A percentile compares a stretch with the other conserved stretches of the same genome.
Evolutionary conservation across 2,113 vertebrate species (phyloP).

Genomic region (Marmota flaviventris): DNA sequence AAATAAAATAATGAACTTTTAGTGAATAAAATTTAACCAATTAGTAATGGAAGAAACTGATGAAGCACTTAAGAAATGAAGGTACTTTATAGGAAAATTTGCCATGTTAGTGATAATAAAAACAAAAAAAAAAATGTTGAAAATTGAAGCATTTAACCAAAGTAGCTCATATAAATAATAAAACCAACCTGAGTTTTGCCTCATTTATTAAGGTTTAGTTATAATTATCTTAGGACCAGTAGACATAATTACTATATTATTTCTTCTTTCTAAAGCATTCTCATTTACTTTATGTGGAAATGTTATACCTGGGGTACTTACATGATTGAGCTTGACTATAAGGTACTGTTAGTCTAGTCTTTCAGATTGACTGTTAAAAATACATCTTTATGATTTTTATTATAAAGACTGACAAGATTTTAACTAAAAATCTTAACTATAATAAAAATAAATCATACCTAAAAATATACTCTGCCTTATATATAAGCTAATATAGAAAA

Average conservation of each 20-base stretch:
- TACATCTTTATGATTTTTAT: slow-evolving; percentile 58
- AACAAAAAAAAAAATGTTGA: not conserved
- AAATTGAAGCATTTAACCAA: slow-evolving; percentile 68
- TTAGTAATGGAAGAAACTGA: slow-evolving; percentile 27
- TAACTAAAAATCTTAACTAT: slow-evolving; percentile 51
- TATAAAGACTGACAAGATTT: slow-evolving; percentile 51
- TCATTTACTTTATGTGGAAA: slow-evolving; percentile 64
- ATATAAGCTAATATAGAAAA: slow-evolving; percentile 21
- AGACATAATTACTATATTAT: not conserved
- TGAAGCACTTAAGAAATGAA: slow-evolving; percentile 79
- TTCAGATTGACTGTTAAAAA: slow-evolving; percentile 61
- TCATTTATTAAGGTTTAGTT: slow-evolving; percentile 59
- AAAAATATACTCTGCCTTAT: slow-evolving; percentile 51
- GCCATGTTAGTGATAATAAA: not conserved
- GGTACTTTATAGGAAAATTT: slow-evolving; percentile 68
- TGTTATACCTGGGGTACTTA: slow-evolving; percentile 62
- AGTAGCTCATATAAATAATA: slow-evolving; percentile 59
- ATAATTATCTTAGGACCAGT: slow-evolving; percentile 44
- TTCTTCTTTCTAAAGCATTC: slow-evolving; percentile 56
- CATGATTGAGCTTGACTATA: slow-evolving; percentile 55
- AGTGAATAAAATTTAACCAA: slow-evolving; percentile 52
- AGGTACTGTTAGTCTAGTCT: slow-evolving; percentile 70
- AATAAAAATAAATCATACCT: slow-evolving; percentile 18
- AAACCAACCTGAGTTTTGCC: slow-evolving; percentile 64
- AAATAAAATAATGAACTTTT: slow-evolving; percentile 77